A percentile compares a stretch with the other conserved stretches of the same genome.
These are phyloP conservation scores for Drosophila atripex DNA, from an alignment of 2,888 invertebrate species.

Conservation along the genomic window DNA sequence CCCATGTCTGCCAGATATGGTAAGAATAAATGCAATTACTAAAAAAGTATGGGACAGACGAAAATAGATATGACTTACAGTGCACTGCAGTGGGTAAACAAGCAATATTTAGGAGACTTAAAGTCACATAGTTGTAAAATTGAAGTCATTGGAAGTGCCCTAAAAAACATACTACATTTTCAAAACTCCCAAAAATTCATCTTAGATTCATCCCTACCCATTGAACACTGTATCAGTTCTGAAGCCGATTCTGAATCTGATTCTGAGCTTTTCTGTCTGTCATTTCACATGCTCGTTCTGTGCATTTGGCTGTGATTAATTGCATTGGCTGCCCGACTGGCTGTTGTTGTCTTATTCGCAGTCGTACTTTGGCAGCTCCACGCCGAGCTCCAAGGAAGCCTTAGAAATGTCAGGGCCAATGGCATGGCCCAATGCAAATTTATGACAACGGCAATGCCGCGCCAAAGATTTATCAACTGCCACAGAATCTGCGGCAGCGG, in stretches of 20 bases:
- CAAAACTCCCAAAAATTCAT: background rate
- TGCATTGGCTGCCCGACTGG: constrained; percentile 67
- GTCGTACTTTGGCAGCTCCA: constrained; percentile 7
- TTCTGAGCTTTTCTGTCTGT: constrained; percentile 54
- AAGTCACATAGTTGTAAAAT: too few species aligned
- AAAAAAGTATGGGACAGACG: constrained; percentile 23
- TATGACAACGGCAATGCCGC: constrained; percentile 73
- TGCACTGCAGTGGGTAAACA: constrained; percentile 9
- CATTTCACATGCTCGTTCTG: constrained; percentile 76
- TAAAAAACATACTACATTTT: background rate
- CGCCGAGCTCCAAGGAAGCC: constrained; percentile 62
- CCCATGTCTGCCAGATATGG: constrained; percentile 23
- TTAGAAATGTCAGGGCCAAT: constrained; percentile 79
- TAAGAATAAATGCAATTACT: constrained; percentile 67
- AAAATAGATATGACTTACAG: constrained; percentile 40
- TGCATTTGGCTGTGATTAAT: constrained; percentile 80
- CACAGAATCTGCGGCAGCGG: constrained; percentile 48
- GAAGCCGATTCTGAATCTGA: constrained; percentile 24
- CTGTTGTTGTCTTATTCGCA: constrained; percentile 20
- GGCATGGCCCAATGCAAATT: constrained; percentile 76
- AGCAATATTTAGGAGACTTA: too few species aligned
- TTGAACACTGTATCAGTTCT: constrained; percentile 30
- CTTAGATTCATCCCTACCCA: background rate
- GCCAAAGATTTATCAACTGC: constrained; percentile 73
- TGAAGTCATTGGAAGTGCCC: background rate